These are phyloP conservation scores for Polypedilum pembai DNA, from an alignment of 1,140 invertebrate species.

Conservation along the genomic window DNA sequence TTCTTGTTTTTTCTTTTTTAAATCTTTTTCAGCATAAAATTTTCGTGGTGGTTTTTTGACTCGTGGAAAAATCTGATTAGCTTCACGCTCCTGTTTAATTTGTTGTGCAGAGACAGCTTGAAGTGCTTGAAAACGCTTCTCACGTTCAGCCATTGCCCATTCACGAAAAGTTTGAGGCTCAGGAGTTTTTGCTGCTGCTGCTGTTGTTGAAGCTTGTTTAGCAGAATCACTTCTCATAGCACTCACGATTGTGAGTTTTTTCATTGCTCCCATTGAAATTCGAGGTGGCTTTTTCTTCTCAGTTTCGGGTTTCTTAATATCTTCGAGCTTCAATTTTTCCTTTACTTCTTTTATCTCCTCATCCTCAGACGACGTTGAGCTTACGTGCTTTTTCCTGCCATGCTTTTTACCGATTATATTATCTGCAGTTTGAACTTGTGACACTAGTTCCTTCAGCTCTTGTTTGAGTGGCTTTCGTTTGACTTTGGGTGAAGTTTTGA, in stretches of 20 bases:
- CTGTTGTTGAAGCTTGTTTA: background rate
- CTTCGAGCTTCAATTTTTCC: background rate
- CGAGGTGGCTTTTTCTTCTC: background rate
- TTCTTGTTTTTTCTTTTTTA: background rate
- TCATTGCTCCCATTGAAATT: background rate
- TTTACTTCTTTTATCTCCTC: background rate
- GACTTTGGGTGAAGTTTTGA: background rate
- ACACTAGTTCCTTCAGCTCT: background rate
- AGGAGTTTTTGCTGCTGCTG: background rate
- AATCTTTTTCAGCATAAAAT: background rate
- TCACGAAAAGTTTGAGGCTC: background rate
- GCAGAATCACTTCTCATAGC: background rate
- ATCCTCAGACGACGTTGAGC: background rate
- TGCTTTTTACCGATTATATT: background rate
- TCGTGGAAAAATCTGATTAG: constrained; percentile 3
- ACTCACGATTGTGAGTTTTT: background rate
- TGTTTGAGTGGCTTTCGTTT: background rate
- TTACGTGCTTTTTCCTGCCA: background rate
- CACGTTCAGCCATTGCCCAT: constrained; percentile 22
- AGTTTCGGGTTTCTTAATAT: no score
- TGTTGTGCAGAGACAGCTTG: background rate
- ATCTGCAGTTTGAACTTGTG: background rate
- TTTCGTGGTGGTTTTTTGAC: background rate
- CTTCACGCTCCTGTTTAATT: constrained; percentile 12
- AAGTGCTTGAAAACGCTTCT: background rate